Evolutionary conservation across 1,140 invertebrate species (phyloP).

Genomic region (Pseudomyrmex flavicornis): DNA sequence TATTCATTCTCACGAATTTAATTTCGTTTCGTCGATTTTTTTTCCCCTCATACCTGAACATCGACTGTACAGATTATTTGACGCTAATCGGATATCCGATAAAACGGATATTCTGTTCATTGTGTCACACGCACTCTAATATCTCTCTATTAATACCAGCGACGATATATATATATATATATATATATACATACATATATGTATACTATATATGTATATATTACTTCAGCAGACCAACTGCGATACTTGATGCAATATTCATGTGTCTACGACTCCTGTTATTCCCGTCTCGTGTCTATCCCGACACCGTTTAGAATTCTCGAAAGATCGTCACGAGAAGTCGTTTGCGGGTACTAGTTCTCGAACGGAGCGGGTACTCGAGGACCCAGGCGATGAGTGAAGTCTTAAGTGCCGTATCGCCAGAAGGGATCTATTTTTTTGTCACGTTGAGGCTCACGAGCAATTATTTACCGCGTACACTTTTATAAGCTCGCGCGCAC

Average conservation of each 20-base stretch:
- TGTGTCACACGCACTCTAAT: not conserved
- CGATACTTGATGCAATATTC: conserved; percentile 16
- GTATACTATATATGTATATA: not conserved
- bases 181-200: too few species aligned
- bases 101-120: not conserved
- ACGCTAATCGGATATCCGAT: not conserved
- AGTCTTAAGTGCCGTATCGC: conserved; percentile 63
- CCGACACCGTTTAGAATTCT: conserved; percentile 48
- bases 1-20: not conserved
- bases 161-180: too few species aligned
- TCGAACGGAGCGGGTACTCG: conserved; percentile 46
- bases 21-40: conserved; percentile 5
- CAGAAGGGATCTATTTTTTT: conserved; percentile 62
- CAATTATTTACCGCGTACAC: conserved; percentile 58
- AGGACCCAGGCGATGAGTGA: conserved; percentile 57
- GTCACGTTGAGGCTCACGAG: conserved; percentile 39
- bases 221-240: not conserved
- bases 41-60: too few species aligned
- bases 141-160: conserved; percentile 13
- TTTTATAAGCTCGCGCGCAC: conserved; percentile 24
- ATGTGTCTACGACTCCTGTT: not conserved
- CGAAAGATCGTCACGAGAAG: conserved; percentile 44
- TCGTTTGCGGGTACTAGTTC: conserved; percentile 53
- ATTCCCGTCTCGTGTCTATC: not conserved
- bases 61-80: not conserved